These are phyloP conservation scores for Astyanax mexicanus DNA, from an alignment of 2,797 vertebrate species.

Conservation along the genomic window DNA sequence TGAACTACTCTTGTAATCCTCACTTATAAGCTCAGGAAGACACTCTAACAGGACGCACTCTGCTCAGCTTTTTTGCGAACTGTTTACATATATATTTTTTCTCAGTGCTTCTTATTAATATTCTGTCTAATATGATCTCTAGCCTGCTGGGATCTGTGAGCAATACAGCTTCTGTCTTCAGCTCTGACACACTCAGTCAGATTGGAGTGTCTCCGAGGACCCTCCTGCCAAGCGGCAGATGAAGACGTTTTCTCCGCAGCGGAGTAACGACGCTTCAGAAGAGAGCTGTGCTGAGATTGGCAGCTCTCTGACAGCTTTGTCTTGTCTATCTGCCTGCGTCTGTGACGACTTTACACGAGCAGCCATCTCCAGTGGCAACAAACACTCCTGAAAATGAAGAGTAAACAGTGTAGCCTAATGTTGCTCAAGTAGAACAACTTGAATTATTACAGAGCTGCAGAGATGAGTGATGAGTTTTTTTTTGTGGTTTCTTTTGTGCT, in stretches of 20 bases:
- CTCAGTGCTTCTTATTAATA: conserved; percentile 4
- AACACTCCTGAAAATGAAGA: conserved; percentile 17
- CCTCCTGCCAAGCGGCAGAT: conserved; percentile 39
- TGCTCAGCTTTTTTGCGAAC: neutral
- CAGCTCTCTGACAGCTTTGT: conserved; percentile 36
- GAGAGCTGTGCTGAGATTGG: conserved; percentile 37
- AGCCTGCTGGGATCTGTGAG: conserved; percentile 22
- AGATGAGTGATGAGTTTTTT: neutral
- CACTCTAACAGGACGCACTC: neutral
- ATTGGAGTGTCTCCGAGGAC: conserved; percentile 38
- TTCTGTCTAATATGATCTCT: conserved; percentile 10
- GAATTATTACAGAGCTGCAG: conserved; percentile 12
- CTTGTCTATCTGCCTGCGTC: conserved; percentile 22
- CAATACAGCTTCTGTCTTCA: conserved; percentile 25
- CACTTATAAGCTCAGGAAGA: too few relatives aligned
- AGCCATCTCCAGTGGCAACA: conserved; percentile 3
- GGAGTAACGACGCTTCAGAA: conserved; percentile 31
- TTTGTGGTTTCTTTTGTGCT: neutral
- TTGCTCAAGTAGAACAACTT: neutral
- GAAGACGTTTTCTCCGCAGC: conserved; percentile 50
- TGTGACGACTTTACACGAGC: conserved; percentile 22
- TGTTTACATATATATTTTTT: neutral
- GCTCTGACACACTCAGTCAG: conserved; percentile 31
- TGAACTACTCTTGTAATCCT: neutral
- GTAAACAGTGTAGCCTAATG: neutral